Conservation (phyloP, 2,888 invertebrate species). For the Phrixothrix hirtus region DNA sequence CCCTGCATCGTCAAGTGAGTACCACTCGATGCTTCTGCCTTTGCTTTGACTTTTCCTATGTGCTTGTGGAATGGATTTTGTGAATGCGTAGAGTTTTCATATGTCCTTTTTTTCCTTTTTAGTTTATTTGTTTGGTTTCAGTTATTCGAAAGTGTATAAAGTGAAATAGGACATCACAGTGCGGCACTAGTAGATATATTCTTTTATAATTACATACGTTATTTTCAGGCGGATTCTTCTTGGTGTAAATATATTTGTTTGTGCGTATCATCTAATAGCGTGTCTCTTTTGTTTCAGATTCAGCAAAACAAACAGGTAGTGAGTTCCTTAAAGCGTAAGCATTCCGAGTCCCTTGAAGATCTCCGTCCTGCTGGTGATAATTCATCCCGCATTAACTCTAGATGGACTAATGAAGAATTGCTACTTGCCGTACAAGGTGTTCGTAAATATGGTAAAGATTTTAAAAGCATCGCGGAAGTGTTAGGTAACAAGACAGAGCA, state of each 20-base stretch:
- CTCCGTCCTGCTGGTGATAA: slow-evolving; percentile 50
- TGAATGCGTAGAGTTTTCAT: slow-evolving; percentile 19
- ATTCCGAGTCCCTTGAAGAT: slow-evolving; percentile 56
- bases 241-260: not conserved
- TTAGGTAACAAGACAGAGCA: slow-evolving; percentile 94
- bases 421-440: slow-evolving; percentile 89
- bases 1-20: slow-evolving; percentile 95
- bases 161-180: slow-evolving; percentile 23
- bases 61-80: slow-evolving; percentile 28
- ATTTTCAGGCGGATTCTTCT: slow-evolving; percentile 11
- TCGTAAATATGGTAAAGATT: slow-evolving; percentile 83
- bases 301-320: slow-evolving; percentile 93
- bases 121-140: slow-evolving; percentile 14
- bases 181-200: slow-evolving; percentile 17
- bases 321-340: slow-evolving; percentile 83
- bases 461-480: slow-evolving; percentile 91
- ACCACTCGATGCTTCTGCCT: slow-evolving; percentile 37
- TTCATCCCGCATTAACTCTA: slow-evolving; percentile 71
- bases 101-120: no score
- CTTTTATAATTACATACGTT: slow-evolving; percentile 19
- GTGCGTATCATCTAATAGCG: no score
- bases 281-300: slow-evolving; percentile 66
- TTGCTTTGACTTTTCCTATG: slow-evolving; percentile 12
- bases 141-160: slow-evolving; percentile 14
- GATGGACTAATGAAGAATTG: slow-evolving; percentile 93